Conservation (phyloP, 35 echinoderm and acorn worm genomes). For the Patiria miniata region DNA sequence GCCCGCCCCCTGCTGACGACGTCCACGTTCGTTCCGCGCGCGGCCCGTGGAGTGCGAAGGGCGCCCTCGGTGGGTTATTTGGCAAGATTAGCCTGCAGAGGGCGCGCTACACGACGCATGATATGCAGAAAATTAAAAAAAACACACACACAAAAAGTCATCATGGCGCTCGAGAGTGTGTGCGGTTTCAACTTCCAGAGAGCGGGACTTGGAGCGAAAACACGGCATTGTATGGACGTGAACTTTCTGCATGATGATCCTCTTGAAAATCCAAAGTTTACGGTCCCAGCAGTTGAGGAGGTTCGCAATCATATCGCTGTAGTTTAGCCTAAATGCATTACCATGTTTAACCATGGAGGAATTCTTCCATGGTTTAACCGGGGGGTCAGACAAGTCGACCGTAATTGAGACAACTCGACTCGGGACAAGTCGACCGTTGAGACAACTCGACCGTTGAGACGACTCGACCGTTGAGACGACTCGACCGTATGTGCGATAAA, state of each 20-base stretch:
- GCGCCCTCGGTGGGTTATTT: no score
- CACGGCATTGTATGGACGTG: constrained; percentile 22
- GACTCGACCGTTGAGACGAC: no score
- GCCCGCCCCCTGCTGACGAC: no score
- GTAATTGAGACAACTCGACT: neutral
- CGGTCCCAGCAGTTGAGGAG: constrained; percentile 68
- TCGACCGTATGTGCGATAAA: no score
- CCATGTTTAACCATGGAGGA: neutral
- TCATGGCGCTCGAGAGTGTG: constrained; percentile 60
- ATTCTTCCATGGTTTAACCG: neutral
- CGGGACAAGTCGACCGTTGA: no score
- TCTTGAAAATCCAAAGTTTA: constrained; percentile 63
- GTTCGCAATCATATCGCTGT: constrained; percentile 35
- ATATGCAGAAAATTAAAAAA: neutral
- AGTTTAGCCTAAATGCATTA: neutral
- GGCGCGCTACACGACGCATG: constrained; percentile 2
- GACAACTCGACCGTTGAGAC: no score
- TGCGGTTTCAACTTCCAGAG: constrained; percentile 45
- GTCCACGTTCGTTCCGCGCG: no score
- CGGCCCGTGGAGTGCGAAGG: no score
- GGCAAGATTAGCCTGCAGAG: no score
- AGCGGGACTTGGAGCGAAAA: constrained; percentile 28
- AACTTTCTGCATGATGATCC: constrained; percentile 60
- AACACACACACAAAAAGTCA: no score
- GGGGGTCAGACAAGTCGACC: neutral